A percentile compares a stretch with the other conserved stretches of the same genome.
Conservation (phyloP, 2,113 vertebrate species). For the Rhodinocichla rosea region DNA sequence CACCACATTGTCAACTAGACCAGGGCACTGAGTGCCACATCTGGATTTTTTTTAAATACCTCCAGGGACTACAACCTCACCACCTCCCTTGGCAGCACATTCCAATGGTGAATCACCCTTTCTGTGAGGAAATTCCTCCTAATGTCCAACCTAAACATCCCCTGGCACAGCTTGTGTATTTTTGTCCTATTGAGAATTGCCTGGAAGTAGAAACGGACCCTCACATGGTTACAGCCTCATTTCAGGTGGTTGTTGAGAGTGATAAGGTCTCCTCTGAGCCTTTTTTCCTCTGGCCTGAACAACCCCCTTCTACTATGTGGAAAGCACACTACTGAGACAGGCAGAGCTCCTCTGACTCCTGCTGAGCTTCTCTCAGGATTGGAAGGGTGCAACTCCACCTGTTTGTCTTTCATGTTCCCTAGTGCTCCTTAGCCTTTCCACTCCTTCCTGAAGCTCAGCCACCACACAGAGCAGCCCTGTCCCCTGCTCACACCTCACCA, state of each 20-base stretch:
- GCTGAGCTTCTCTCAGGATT: neutral
- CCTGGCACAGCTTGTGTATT: neutral
- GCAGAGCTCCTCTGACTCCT: neutral
- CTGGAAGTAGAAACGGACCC: accelerated
- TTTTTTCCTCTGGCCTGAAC: accelerated
- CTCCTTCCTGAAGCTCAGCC: neutral
- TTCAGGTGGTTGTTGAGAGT: neutral
- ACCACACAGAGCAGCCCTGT: accelerated
- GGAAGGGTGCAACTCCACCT: neutral
- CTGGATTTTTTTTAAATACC: neutral
- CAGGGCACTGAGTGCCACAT: no score
- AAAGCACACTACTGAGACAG: no score
- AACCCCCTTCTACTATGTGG: neutral
- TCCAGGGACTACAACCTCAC: neutral
- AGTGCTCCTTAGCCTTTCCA: neutral
- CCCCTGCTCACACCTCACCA: accelerated
- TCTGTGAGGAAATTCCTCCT: neutral
- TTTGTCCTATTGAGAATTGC: no score
- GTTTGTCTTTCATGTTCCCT: neutral
- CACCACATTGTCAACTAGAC: neutral
- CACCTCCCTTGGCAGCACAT: neutral
- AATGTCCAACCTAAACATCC: neutral
- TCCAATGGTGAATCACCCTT: neutral
- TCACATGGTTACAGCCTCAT: neutral
- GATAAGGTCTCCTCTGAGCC: accelerated